A percentile compares a stretch with the other conserved stretches of the same genome.
These are phyloP conservation scores for Parapristionchus giblindavisi DNA, from an alignment of 2,888 invertebrate genomes.

Conservation along the genomic window DNA sequence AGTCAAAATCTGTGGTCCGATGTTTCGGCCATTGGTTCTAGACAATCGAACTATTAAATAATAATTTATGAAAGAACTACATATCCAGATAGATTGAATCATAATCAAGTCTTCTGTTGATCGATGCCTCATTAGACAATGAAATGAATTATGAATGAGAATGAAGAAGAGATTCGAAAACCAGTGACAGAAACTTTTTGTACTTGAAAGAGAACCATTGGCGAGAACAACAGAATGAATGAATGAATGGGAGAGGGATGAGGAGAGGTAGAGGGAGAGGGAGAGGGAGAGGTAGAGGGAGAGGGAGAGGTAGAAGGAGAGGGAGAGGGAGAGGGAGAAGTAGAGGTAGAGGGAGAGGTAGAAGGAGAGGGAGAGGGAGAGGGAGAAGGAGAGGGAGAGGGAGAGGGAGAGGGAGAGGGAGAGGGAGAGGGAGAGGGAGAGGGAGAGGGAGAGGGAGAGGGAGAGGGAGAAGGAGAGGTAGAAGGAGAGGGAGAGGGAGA, in stretches of 20 bases:
- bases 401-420: slow-evolving; percentile 5
- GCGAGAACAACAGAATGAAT: too few relatives aligned
- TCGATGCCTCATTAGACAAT: too few relatives aligned
- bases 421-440: background rate
- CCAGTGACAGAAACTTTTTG: background rate
- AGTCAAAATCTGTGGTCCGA: too few relatives aligned
- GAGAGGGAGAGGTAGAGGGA: slow-evolving; percentile 6
- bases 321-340: slow-evolving; percentile 4
- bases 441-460: background rate
- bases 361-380: slow-evolving; percentile 1
- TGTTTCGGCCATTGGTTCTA: too few relatives aligned
- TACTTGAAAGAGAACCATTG: too few relatives aligned
- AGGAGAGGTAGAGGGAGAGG: background rate
- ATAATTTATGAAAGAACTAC: too few relatives aligned
- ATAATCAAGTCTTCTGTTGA: background rate
- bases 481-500: slow-evolving; percentile 1
- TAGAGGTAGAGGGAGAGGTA: background rate
- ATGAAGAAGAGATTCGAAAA: slow-evolving; percentile 1
- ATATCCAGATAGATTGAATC: background rate
- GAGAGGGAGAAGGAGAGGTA: background rate
- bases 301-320: slow-evolving; percentile 6
- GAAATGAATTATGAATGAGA: slow-evolving; percentile 9
- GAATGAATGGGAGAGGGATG: background rate
- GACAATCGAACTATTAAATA: too few relatives aligned
- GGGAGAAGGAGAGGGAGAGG: background rate